A percentile compares a stretch with the other conserved stretches of the same genome.
Evolutionary conservation across 2,888 invertebrate genomes (phyloP).

Genomic region (Eilema caniola): DNA sequence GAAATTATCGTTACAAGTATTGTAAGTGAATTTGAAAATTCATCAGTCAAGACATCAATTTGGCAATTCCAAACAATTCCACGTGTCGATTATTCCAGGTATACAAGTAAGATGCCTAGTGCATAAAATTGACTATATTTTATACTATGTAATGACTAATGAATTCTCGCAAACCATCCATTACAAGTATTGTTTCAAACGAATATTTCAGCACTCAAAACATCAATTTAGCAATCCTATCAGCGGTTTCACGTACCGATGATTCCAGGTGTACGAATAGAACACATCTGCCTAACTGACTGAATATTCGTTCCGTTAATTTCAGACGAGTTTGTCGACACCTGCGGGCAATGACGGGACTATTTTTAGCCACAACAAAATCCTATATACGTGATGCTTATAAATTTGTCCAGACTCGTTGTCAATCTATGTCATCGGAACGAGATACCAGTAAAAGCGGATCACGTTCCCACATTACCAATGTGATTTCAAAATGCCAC

Average conservation of each 20-base stretch:
- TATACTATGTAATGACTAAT: background rate
- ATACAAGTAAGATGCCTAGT: background rate
- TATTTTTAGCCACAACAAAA: slow-evolving; percentile 23
- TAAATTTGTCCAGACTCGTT: slow-evolving; percentile 42
- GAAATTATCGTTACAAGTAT: no score
- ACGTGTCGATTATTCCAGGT: no score
- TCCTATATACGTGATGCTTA: slow-evolving; percentile 34
- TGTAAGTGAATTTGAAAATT: no score
- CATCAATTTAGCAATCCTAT: background rate
- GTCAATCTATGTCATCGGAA: slow-evolving; percentile 50
- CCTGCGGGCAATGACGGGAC: slow-evolving; percentile 20
- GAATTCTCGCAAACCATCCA: background rate
- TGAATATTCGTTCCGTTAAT: slow-evolving; percentile 21
- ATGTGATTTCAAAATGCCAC: slow-evolving; percentile 18
- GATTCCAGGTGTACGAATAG: slow-evolving; percentile 7
- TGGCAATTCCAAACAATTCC: no score
- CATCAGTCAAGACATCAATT: no score
- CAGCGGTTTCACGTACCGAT: slow-evolving; percentile 9
- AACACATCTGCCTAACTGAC: slow-evolving; percentile 12
- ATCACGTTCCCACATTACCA: slow-evolving; percentile 28
- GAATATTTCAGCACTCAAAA: background rate
- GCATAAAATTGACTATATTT: background rate
- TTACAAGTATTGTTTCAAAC: slow-evolving; percentile 1
- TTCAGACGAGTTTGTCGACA: slow-evolving; percentile 19
- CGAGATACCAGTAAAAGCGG: slow-evolving; percentile 31